Conservation (phyloP, 1,140 invertebrate genomes). For the Drosophila insularis region DNA sequence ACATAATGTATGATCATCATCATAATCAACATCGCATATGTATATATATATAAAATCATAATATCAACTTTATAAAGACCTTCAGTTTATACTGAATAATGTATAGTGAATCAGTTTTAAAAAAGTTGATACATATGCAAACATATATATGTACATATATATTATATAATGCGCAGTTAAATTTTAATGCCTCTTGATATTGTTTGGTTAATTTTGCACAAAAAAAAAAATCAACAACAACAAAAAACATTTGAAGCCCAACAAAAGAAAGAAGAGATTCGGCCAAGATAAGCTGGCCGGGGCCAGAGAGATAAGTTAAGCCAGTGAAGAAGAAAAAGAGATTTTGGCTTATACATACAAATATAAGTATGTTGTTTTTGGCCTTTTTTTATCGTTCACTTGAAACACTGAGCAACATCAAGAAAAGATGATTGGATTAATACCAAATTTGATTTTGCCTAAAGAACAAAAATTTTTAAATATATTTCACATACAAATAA, state of each 20-base stretch:
- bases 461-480: too few relatives aligned
- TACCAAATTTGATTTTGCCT: too few relatives aligned
- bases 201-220: constrained; percentile 27
- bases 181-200: constrained; percentile 54
- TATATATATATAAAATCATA: not conserved
- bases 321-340: constrained; percentile 29
- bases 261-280: constrained; percentile 53
- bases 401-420: not conserved
- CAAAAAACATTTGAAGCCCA: not conserved
- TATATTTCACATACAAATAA: too few relatives aligned
- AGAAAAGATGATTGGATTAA: too few relatives aligned
- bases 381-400: not conserved
- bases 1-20: not conserved
- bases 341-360: not conserved
- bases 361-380: not conserved
- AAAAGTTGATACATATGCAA: not conserved
- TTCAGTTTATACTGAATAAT: not conserved
- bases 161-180: constrained; percentile 49
- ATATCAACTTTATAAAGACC: not conserved
- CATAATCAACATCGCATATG: not conserved
- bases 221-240: not conserved
- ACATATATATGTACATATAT: not conserved
- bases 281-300: constrained; percentile 25
- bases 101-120: not conserved
- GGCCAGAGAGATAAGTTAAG: constrained; percentile 34